Percentiles rank a stretch among this genome's conserved stretches.
Conservation (phyloP, 1,140 invertebrate genomes). For the Leguminivora glycinivorella region DNA sequence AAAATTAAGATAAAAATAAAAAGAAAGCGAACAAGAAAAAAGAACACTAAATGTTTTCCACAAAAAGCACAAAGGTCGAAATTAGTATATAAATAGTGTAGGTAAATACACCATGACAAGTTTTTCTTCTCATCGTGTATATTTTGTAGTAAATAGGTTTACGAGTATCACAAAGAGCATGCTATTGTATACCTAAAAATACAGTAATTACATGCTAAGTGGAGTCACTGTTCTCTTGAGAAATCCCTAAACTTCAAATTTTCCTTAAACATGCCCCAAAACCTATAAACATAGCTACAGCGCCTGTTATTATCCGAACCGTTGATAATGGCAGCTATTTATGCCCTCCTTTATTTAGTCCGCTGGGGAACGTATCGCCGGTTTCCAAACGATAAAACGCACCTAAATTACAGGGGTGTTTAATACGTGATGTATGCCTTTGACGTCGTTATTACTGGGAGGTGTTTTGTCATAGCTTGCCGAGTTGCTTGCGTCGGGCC, state of each 20-base stretch:
- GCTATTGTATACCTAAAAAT: too few species aligned
- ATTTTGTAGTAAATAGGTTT: too few species aligned
- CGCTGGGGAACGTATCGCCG: slow-evolving; percentile 35
- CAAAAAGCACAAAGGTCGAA: too few species aligned
- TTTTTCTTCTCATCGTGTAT: too few species aligned
- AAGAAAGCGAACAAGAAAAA: too few species aligned
- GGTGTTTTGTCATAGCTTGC: not conserved
- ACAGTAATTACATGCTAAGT: too few species aligned
- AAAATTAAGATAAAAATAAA: too few species aligned
- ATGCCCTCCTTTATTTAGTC: slow-evolving; percentile 34
- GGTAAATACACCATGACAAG: too few species aligned
- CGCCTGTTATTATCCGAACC: slow-evolving; percentile 24
- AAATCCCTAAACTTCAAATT: not conserved
- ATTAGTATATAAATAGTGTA: too few species aligned
- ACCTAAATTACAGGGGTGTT: slow-evolving; percentile 41
- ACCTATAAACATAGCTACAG: slow-evolving; percentile 2
- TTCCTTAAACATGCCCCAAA: not conserved
- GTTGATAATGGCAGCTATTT: slow-evolving; percentile 36
- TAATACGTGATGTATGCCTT: slow-evolving; percentile 33
- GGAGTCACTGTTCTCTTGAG: too few species aligned
- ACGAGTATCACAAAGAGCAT: too few species aligned
- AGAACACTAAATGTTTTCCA: too few species aligned
- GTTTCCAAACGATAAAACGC: slow-evolving; percentile 53
- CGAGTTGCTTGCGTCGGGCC: not conserved
- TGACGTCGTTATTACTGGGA: slow-evolving; percentile 16